Conservation (phyloP, 2,888 invertebrate genomes). For the Ophonus ardosiacus region DNA sequence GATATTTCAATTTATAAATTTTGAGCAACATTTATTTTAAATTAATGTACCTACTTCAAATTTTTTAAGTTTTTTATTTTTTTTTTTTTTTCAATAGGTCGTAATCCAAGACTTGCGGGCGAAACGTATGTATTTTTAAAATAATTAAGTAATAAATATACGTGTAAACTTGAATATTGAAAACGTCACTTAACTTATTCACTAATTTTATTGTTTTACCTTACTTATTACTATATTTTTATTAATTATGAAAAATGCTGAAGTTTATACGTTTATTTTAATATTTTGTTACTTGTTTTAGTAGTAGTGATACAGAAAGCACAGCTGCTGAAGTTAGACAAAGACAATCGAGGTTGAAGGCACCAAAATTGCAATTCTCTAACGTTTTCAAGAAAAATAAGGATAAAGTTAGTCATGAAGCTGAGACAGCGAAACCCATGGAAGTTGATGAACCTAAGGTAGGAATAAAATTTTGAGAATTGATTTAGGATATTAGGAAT, state of each 20-base stretch:
- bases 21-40: conserved; percentile 40
- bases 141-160: neutral
- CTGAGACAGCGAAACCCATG: conserved; percentile 65
- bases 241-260: no score
- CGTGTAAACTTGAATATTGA: no score
- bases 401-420: conserved; percentile 65
- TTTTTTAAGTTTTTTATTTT: conserved; percentile 2
- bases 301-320: conserved; percentile 84
- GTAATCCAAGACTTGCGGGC: conserved; percentile 48
- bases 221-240: no score
- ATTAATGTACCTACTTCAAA: neutral
- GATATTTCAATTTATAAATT: neutral
- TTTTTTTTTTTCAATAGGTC: conserved; percentile 53
- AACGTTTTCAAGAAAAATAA: conserved; percentile 71
- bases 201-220: no score
- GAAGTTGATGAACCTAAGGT: conserved; percentile 68
- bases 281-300: conserved; percentile 66
- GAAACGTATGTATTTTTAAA: conserved; percentile 56
- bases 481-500: no score
- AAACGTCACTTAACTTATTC: no score
- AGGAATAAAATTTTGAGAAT: no score
- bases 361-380: conserved; percentile 65
- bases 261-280: neutral
- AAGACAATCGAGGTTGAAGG: conserved; percentile 66
- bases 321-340: conserved; percentile 76